Base-by-base conservation (phyloP, 2,113 vertebrate species). In the Nanorana parkeri region DNA sequence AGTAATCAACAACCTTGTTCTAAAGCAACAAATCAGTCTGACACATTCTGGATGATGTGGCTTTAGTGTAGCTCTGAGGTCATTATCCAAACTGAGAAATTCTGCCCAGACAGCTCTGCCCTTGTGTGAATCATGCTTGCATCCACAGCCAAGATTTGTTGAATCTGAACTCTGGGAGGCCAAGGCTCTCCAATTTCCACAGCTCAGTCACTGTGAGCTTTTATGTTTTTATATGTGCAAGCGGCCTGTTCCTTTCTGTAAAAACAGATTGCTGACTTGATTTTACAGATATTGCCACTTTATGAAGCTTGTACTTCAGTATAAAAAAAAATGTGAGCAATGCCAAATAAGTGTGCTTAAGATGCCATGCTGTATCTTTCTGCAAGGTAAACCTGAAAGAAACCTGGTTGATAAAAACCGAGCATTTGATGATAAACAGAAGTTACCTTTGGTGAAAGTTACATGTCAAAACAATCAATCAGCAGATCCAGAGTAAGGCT, bases 91-190 rank as follows among this genome's bases (percentile, higher is more conserved):
- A 76, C 63, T 64, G 21, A 74, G 71, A 83, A 68, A 83, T 68
- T 21, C 63, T 76, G 71, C 69, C 56, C 80, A 74, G 68, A 81
- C 80, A 74, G 68, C 69, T 74, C 80, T 56, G 80, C 80, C 80
- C 80, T 75, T 76, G 63, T 76, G 60, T 83, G 80, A 83, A 68
- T 83, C 80, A 83, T 69, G 36, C 80, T 24, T 52, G 13, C 28
- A 68, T 64, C 17, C 78, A 6, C 21, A 74, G 69, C 80, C 80
- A 75, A 81, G 58, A 64, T 81, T 73, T 64, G 47, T 52, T 20
- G 28, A 73, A 81, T 73, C 69, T 58, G 0, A 67, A 55, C 69
- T 74, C 69, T 82, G 51, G 71, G 71, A 82, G 80, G 71, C 72
- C 80, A 82, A 82, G 71, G 63, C 71, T 68, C 71, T 68, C 63